Evolutionary conservation across 2,797 vertebrate genomes (phyloP), one percentile per base, ranked within the genome.

Genomic region (Lagodon rhomboides): DNA sequence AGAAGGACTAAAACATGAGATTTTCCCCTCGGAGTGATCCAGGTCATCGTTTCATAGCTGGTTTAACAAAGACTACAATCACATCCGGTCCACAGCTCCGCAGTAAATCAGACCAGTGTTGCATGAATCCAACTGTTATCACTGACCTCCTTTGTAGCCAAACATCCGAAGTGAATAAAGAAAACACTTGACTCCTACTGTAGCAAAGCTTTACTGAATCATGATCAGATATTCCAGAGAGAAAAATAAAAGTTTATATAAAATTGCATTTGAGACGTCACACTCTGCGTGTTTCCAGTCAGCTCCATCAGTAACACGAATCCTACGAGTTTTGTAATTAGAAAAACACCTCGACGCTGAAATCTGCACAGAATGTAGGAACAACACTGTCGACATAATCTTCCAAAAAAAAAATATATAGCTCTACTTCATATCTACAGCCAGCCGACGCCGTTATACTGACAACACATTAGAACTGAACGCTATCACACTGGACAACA

Each of bases 391-490:
- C 51, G 50, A 75, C 38, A 53, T 51, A 1, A 54, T 75, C 60
- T 84, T 49, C 62, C 75, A 86, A 90, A 78, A 84, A 38, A 89
- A 88, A 80, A 75, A 89, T 84, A 84, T 80, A 84, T 53, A 77
- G 79, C 67, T 83, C 86, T 90, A 91, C 76, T 80, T 90, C 85
- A 50, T 88, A 87, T 89, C 87, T 83, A 92, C 84, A 91, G 78
- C 77, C 76, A 74, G 76, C 86, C 70, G 84, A 75, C 65, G 80
- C 64, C 75, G 76, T 86, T 59, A 83, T 46, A 85, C 75, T 72
- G 85, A 80, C 41, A 62, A 81, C 46, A 88, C 69, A 75, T 79
- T 46, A 75, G 5, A 70, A 63, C 71, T 62, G 70, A 47, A 50
- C 12, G 73, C 89, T 91, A 88, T 46, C 60, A 87, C 70, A 85